Percentiles rank a stretch among this genome's conserved stretches.
phyloP scores from a whole-genome alignment of 2,797 vertebrate genomes.

The Coreius guichenoti region DNA sequence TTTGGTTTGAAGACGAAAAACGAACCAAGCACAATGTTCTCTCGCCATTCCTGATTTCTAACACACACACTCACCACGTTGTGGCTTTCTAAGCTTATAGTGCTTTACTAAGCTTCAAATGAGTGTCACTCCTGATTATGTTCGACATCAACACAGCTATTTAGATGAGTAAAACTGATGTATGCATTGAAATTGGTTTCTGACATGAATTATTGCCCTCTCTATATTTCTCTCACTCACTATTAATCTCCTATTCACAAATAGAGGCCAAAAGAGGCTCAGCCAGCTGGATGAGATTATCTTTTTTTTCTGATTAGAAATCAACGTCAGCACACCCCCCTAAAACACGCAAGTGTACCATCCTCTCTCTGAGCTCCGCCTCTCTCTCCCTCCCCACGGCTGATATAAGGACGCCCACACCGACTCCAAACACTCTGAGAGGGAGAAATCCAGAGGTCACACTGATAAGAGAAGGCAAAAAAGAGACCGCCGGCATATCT shows the following conservation, averaged over 20 bases:
- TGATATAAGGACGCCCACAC: constrained; percentile 71
- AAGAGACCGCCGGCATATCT: not conserved
- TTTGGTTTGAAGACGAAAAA: too few relatives aligned
- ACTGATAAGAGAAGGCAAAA: constrained; percentile 33
- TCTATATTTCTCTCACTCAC: constrained; percentile 24
- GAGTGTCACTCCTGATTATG: not conserved
- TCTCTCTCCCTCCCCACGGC: constrained; percentile 61
- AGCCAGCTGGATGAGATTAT: constrained; percentile 77
- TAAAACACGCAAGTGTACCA: constrained; percentile 46
- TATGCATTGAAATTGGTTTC: not conserved
- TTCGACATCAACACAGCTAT: not conserved
- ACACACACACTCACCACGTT: too few relatives aligned
- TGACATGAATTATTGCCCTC: constrained; percentile 30
- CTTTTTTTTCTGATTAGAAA: constrained; percentile 78
- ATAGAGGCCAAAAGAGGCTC: constrained; percentile 80
- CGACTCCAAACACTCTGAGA: constrained; percentile 67
- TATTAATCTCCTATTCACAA: constrained; percentile 79
- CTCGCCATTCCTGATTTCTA: too few relatives aligned
- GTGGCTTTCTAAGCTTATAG: too few relatives aligned
- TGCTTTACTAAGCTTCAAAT: not conserved
- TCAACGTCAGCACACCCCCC: constrained; percentile 71
- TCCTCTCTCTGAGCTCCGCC: constrained; percentile 62
- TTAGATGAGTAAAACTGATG: not conserved
- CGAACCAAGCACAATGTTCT: too few relatives aligned
- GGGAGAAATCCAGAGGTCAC: constrained; percentile 57